Conservation (phyloP, 1,140 invertebrate species). For the Archivesica marissinica region DNA sequence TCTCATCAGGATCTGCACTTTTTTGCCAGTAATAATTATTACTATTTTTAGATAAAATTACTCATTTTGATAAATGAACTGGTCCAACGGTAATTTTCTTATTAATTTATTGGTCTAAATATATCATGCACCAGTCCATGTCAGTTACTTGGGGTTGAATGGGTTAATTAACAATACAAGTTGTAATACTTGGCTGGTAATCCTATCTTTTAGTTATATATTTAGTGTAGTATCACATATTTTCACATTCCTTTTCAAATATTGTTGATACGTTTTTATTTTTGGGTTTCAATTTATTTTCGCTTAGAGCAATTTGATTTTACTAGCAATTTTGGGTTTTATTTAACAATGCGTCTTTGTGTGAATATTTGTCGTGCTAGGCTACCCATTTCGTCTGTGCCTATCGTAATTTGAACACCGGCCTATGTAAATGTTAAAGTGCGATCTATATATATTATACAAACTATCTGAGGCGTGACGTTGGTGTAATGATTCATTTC, state of each 20-base stretch:
- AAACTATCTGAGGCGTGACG: neutral
- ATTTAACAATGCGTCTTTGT: slow-evolving; percentile 44
- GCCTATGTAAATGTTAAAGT: slow-evolving; percentile 11
- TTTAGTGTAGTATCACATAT: slow-evolving; percentile 27
- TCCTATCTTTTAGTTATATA: too few relatives aligned
- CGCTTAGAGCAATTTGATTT: slow-evolving; percentile 9
- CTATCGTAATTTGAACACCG: slow-evolving; percentile 33
- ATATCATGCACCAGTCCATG: too few relatives aligned
- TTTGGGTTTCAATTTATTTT: slow-evolving; percentile 46
- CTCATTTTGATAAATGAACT: too few relatives aligned
- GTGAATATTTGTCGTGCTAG: neutral
- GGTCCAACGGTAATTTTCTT: too few relatives aligned
- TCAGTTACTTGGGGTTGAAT: too few relatives aligned
- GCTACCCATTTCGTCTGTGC: slow-evolving; percentile 5
- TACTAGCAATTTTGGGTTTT: neutral
- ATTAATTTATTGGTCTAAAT: too few relatives aligned
- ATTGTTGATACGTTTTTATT: slow-evolving; percentile 31
- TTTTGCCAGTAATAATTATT: too few relatives aligned
- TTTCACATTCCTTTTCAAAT: slow-evolving; percentile 28
- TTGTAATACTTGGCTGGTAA: slow-evolving; percentile 22
- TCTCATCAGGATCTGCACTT: too few relatives aligned
- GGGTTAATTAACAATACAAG: too few relatives aligned
- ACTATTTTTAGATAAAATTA: too few relatives aligned
- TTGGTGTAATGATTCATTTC: slow-evolving; percentile 35
- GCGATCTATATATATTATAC: neutral